A percentile compares a stretch with the other conserved stretches of the same genome.
phyloP scores from a whole-genome alignment of 2,888 invertebrate genomes.

The Drosophila vallismaia region DNA sequence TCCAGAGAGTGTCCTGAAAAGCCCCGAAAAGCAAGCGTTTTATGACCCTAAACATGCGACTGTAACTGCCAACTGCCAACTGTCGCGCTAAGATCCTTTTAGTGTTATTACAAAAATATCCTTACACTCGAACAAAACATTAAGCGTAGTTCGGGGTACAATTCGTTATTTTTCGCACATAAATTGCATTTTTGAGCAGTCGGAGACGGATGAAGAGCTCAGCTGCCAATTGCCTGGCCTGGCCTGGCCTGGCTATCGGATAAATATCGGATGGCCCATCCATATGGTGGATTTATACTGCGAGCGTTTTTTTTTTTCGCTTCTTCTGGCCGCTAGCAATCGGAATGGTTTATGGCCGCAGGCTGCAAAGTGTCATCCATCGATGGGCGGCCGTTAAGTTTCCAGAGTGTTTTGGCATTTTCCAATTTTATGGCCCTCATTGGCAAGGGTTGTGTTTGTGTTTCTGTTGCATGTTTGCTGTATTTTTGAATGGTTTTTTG shows the following conservation, averaged over 20 bases:
- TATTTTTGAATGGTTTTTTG: constrained; percentile 13
- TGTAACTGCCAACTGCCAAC: constrained; percentile 42
- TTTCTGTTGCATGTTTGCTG: neutral
- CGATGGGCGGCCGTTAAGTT: constrained; percentile 73
- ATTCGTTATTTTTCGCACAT: constrained; percentile 74
- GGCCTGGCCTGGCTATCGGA: neutral
- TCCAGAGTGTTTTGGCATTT: constrained; percentile 54
- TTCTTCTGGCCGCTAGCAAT: constrained; percentile 51
- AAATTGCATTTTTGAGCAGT: constrained; percentile 78
- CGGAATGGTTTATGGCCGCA: constrained; percentile 71
- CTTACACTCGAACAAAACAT: constrained; percentile 40
- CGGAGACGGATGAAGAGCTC: constrained; percentile 53
- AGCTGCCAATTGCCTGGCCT: constrained; percentile 38
- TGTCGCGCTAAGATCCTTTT: constrained; percentile 62
- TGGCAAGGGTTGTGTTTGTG: constrained; percentile 19
- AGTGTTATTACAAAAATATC: constrained; percentile 72
- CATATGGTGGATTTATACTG: constrained; percentile 23
- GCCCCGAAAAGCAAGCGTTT: constrained; percentile 32
- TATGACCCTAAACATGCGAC: constrained; percentile 41
- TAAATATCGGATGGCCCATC: constrained; percentile 7
- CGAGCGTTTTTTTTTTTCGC: constrained; percentile 7
- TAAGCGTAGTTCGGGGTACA: constrained; percentile 76
- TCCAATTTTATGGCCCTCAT: constrained; percentile 44
- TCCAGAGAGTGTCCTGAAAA: constrained; percentile 14
- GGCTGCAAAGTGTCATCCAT: constrained; percentile 73